Percentiles rank a stretch among this genome's conserved stretches.
These are phyloP conservation scores for Tokudaia tokunoshimensis DNA, from an alignment of 2,797 vertebrate species.

Conservation along the genomic window DNA sequence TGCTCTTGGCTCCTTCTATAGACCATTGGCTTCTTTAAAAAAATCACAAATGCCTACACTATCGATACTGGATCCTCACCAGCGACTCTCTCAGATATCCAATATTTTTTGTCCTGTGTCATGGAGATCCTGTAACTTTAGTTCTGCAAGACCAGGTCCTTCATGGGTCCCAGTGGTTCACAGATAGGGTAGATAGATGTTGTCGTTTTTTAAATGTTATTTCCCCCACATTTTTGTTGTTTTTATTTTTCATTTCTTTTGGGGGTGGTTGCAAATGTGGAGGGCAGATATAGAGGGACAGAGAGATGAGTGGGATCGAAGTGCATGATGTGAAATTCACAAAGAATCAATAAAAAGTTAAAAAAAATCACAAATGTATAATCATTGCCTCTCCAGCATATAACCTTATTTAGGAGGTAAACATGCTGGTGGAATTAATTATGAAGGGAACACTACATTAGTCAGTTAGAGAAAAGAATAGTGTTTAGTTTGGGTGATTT, in stretches of 20 bases:
- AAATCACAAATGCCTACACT: slow-evolving; percentile 9
- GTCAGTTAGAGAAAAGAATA: neutral
- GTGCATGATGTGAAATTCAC: neutral
- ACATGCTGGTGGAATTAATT: slow-evolving; percentile 8
- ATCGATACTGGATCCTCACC: neutral
- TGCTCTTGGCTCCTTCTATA: slow-evolving; percentile 1
- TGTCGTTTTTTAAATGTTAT: neutral
- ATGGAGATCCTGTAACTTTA: neutral
- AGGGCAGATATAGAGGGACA: neutral
- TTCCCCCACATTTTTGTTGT: neutral
- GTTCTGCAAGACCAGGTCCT: neutral
- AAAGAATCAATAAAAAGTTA: neutral
- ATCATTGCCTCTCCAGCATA: neutral
- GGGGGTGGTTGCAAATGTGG: neutral
- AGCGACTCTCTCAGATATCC: neutral
- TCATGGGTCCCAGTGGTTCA: neutral
- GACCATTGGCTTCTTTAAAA: neutral
- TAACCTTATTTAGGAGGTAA: neutral
- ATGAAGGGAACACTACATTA: neutral
- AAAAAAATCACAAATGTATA: neutral
- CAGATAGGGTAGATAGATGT: neutral
- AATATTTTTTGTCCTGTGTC: neutral
- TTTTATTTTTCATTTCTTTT: neutral
- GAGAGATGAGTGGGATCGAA: neutral
- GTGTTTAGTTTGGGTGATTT: neutral